Conservation (phyloP, 1,140 invertebrate genomes). For the Hyles euphorbiae region DNA sequence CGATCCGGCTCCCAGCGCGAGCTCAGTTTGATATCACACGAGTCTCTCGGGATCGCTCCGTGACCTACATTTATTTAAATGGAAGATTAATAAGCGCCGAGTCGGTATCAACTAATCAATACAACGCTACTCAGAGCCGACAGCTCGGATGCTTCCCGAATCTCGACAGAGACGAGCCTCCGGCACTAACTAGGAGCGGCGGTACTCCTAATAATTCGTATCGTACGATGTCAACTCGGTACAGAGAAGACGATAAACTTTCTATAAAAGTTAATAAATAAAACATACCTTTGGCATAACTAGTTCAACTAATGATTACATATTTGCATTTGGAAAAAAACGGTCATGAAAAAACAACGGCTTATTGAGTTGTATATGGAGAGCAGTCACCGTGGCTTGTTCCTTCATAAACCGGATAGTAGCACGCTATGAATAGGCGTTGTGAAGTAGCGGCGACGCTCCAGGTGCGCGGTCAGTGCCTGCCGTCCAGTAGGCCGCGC, state of each 20-base stretch:
- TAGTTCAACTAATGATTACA: slow-evolving; percentile 12
- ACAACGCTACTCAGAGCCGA: no score
- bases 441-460: slow-evolving; percentile 42
- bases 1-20: slow-evolving; percentile 13
- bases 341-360: slow-evolving; percentile 5
- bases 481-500: slow-evolving; percentile 56
- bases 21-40: slow-evolving; percentile 22
- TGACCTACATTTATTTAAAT: slow-evolving; percentile 6
- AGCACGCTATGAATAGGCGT: background rate
- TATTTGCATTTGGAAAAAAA: background rate
- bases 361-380: no score
- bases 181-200: no score
- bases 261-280: no score
- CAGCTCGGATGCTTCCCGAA: no score
- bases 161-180: no score
- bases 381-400: slow-evolving; percentile 2
- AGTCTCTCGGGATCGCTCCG: slow-evolving; percentile 7
- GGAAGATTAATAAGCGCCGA: slow-evolving; percentile 8
- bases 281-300: slow-evolving; percentile 15
- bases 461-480: slow-evolving; percentile 49
- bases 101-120: background rate
- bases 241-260: no score
- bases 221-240: no score
- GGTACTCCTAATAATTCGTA: no score
- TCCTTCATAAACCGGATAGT: slow-evolving; percentile 2